Evolutionary conservation across 2,888 invertebrate genomes (phyloP), one percentile per base, ranked within the genome.

Genomic region (Erebia epiphron): DNA sequence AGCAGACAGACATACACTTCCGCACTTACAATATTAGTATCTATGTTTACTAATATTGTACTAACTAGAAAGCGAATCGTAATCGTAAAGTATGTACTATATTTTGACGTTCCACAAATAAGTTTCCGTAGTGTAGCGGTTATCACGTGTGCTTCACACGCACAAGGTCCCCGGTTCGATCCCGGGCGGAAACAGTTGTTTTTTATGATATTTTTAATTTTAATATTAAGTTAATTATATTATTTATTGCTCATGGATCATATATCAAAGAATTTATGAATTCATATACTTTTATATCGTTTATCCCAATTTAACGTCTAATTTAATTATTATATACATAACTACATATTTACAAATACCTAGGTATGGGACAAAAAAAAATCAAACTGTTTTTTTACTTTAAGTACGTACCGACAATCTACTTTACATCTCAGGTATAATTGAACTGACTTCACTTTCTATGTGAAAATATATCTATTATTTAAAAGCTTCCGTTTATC

Each of bases 81-180:
- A 14, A n/a, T 8, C n/a, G 2, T 35, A 26, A 13, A 57, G 13
- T 21, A 7, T 49, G 62, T 11, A 49, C 62, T 49, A 14, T 14
- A 62, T 46, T 62, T 62, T 62, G 14, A 46, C 49, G 7, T 7
- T 2, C 2, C 16, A 46, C 13, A 18, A 46, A 46, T 46, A 26
- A 78, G 95, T 95, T 95, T 95, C 94, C 95, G 95, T 95, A 95
- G 95, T 95, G 95, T 95, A 95, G 95, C 94, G 95, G 95, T 95
- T 95, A 95, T 95, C 95, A 95, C 95, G 95, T 95, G 95, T 95
- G 95, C 95, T 95, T 95, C 95, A 95, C 95, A 95, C 95, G 95
- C 95, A 95, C 95, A 95, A 95, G 94, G 94, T 89, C 95, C 95
- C 94, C 95, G 95, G 95, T 95, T 94, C 95, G 95, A 95, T 94